These are phyloP conservation scores for Lordiphosa fenestrarum DNA, from an alignment of 2,888 invertebrate species.

Conservation along the genomic window DNA sequence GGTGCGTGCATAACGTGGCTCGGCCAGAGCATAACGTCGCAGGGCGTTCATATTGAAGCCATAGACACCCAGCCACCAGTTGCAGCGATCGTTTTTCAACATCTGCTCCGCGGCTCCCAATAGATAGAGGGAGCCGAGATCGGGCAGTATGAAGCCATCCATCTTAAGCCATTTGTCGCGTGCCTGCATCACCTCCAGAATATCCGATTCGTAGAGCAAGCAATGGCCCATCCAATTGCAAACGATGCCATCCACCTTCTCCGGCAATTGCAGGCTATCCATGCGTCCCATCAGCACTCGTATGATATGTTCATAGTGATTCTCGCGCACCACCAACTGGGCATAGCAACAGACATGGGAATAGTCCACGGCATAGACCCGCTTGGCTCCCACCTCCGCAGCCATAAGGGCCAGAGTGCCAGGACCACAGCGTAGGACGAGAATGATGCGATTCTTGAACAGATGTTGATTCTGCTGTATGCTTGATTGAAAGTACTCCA, in stretches of 20 bases:
- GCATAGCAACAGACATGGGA: constrained; percentile 70
- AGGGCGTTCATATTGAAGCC: constrained; percentile 99
- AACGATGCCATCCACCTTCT: constrained; percentile 90
- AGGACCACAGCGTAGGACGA: constrained; percentile 69
- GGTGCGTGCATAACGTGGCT: constrained; percentile 83
- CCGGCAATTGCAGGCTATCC: constrained; percentile 53
- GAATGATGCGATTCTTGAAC: constrained; percentile 59
- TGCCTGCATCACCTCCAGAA: constrained; percentile 96
- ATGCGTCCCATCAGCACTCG: constrained; percentile 67
- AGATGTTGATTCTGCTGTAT: constrained; percentile 71
- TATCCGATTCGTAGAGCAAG: constrained; percentile 98
- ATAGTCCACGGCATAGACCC: constrained; percentile 70
- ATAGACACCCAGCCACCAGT: constrained; percentile 99
- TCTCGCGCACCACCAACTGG: constrained; percentile 58
- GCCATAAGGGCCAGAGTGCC: constrained; percentile 72
- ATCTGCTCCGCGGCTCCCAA: constrained; percentile 94
- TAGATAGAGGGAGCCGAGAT: constrained; percentile 93
- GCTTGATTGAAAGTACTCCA: constrained; percentile 52
- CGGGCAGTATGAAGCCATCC: constrained; percentile 95
- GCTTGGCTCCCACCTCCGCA: constrained; percentile 66
- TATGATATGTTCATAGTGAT: constrained; percentile 51
- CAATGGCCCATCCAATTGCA: constrained; percentile 88
- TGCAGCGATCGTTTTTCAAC: constrained; percentile 99
- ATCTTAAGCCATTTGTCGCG: constrained; percentile 97
- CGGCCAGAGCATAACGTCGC: constrained; percentile 95